These are phyloP conservation scores for Numenius phaeopus DNA, from an alignment of 2,797 vertebrate genomes.

Conservation along the genomic window DNA sequence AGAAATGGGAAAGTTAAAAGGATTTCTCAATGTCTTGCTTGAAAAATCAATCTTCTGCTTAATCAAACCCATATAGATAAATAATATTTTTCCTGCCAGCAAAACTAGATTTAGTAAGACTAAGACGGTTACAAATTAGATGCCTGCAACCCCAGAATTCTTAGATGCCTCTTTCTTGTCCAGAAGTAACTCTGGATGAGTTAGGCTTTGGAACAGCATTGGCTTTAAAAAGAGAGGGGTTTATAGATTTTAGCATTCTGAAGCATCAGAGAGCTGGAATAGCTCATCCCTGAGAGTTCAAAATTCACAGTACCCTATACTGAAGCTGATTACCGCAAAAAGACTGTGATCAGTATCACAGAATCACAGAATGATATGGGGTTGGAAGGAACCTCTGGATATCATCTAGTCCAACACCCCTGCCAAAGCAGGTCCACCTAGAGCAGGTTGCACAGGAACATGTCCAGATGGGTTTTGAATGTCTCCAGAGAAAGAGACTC, in stretches of 20 bases:
- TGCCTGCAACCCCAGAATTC: background rate
- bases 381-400: too few relatives aligned
- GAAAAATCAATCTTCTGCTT: slow-evolving; percentile 4
- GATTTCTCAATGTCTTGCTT: background rate
- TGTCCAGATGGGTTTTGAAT: too few relatives aligned
- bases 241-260: background rate
- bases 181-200: background rate
- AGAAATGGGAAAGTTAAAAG: background rate
- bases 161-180: background rate
- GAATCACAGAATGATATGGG: too few relatives aligned
- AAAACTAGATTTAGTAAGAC: background rate
- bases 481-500: too few relatives aligned
- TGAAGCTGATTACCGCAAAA: background rate
- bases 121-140: background rate
- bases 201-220: background rate
- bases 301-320: background rate
- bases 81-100: background rate
- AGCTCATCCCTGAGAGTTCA: background rate
- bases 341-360: too few relatives aligned
- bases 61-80: background rate
- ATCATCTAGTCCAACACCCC: too few relatives aligned
- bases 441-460: too few relatives aligned
- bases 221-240: background rate
- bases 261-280: background rate
- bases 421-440: too few relatives aligned